These are phyloP conservation scores for Macrotis lagotis DNA, from an alignment of 2,113 vertebrate genomes.

Conservation along the genomic window DNA sequence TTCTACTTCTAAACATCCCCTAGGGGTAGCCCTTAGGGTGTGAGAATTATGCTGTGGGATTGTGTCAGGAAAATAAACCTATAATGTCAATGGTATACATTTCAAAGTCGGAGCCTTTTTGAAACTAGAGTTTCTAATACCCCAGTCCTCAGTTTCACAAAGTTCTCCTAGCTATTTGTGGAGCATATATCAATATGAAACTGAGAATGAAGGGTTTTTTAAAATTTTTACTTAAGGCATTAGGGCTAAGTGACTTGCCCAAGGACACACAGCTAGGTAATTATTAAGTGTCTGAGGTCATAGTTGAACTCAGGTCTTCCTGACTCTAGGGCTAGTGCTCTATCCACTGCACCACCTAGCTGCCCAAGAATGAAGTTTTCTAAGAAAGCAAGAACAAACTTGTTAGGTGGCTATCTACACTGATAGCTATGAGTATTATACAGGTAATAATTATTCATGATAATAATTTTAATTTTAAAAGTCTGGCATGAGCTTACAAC, in stretches of 20 bases:
- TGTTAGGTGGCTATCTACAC: constrained; percentile 63
- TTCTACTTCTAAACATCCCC: constrained; percentile 50
- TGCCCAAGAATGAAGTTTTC: constrained; percentile 71
- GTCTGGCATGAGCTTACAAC: constrained; percentile 66
- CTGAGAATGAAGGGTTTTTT: constrained; percentile 62
- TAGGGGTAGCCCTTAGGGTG: constrained; percentile 47
- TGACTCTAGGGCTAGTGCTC: too few species aligned
- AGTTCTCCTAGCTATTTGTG: constrained; percentile 39
- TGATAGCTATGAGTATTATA: constrained; percentile 68
- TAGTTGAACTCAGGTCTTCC: too few species aligned
- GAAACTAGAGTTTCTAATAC: constrained; percentile 54
- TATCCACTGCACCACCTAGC: too few species aligned
- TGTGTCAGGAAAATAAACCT: constrained; percentile 50
- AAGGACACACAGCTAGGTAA: too few species aligned
- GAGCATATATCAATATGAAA: constrained; percentile 69
- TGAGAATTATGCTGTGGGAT: constrained; percentile 46
- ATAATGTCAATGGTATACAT: constrained; percentile 18
- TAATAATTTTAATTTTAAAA: constrained; percentile 69
- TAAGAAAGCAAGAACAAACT: constrained; percentile 54
- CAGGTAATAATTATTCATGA: constrained; percentile 67
- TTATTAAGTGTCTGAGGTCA: too few species aligned
- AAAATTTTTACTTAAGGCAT: too few species aligned
- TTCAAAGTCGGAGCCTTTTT: constrained; percentile 46
- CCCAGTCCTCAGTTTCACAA: constrained; percentile 26
- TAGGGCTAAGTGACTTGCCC: too few species aligned